phyloP scores from a whole-genome alignment of 2,888 invertebrate species.

The Ormyrus labotus region DNA sequence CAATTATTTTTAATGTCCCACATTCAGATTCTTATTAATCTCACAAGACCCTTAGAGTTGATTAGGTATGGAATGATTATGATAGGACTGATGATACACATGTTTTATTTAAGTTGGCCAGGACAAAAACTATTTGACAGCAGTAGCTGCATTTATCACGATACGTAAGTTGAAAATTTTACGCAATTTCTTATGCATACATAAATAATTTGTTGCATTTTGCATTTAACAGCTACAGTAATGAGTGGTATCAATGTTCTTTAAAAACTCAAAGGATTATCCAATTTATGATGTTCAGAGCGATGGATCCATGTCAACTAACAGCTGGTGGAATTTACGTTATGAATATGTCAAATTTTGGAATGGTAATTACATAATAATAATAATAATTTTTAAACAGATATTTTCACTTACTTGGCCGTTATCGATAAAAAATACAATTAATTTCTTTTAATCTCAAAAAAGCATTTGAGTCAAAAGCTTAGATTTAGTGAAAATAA shows the following conservation, averaged over 20 bases:
- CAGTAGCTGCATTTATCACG: not conserved
- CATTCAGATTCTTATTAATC: conserved; percentile 17
- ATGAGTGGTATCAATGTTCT: conserved; percentile 23
- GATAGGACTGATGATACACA: conserved; percentile 30
- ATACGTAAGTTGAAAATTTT: conserved; percentile 11
- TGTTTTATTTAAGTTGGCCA: conserved; percentile 38
- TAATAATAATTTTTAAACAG: not conserved
- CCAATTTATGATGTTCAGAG: not conserved
- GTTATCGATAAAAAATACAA: no score
- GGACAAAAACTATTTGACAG: conserved; percentile 27
- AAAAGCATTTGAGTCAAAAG: no score
- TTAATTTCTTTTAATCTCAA: no score
- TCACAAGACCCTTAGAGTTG: conserved; percentile 9
- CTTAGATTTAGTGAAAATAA: no score
- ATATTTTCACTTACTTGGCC: not conserved
- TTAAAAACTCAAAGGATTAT: conserved; percentile 1
- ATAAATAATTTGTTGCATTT: not conserved
- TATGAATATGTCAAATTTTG: conserved; percentile 19
- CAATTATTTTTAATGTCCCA: not conserved
- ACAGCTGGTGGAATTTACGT: conserved; percentile 17
- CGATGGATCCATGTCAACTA: not conserved
- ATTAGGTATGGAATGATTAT: conserved; percentile 19
- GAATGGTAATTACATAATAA: not conserved
- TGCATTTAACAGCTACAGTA: conserved; percentile 1
- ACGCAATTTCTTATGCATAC: not conserved